Evolutionary conservation across 1,140 invertebrate species (phyloP).

Genomic region (Bombus waltoni): DNA sequence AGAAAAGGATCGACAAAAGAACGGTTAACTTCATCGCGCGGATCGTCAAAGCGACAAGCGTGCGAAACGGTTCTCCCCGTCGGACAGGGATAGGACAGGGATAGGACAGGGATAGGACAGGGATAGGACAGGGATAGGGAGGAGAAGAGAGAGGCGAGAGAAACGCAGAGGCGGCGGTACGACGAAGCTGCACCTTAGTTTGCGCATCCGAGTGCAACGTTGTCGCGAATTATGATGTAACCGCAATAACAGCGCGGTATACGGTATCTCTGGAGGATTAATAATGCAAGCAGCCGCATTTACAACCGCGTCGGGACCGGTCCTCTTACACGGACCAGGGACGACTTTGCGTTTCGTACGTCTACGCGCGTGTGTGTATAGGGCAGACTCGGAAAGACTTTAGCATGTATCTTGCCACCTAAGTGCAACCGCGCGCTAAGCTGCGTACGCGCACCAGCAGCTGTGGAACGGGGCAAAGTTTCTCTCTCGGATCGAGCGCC

Average conservation of each 20-base stretch:
- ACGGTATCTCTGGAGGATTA: slow-evolving; percentile 43
- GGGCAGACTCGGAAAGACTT: slow-evolving; percentile 52
- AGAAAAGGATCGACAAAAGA: too few species aligned
- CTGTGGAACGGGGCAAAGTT: slow-evolving; percentile 24
- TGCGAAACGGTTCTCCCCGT: too few species aligned
- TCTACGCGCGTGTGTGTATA: background rate
- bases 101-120: too few species aligned
- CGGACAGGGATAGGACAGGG: too few species aligned
- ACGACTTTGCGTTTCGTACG: background rate
- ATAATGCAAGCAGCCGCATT: slow-evolving; percentile 53
- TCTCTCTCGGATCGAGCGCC: slow-evolving; percentile 7
- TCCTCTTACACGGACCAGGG: background rate
- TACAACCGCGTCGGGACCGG: slow-evolving; percentile 1
- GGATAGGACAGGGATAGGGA: too few species aligned
- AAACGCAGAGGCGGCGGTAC: background rate
- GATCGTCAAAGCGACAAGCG: background rate
- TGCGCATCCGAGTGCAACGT: slow-evolving; percentile 29
- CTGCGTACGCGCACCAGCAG: slow-evolving; percentile 39
- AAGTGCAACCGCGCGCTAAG: slow-evolving; percentile 45
- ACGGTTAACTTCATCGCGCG: background rate
- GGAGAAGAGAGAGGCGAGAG: too few species aligned
- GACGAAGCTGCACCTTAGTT: slow-evolving; percentile 8
- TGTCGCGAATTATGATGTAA: slow-evolving; percentile 40
- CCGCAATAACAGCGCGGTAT: slow-evolving; percentile 29
- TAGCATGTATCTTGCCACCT: slow-evolving; percentile 48